Base-by-base conservation (phyloP, 2,888 invertebrate genomes). In the Drosophila melanosoma region DNA sequence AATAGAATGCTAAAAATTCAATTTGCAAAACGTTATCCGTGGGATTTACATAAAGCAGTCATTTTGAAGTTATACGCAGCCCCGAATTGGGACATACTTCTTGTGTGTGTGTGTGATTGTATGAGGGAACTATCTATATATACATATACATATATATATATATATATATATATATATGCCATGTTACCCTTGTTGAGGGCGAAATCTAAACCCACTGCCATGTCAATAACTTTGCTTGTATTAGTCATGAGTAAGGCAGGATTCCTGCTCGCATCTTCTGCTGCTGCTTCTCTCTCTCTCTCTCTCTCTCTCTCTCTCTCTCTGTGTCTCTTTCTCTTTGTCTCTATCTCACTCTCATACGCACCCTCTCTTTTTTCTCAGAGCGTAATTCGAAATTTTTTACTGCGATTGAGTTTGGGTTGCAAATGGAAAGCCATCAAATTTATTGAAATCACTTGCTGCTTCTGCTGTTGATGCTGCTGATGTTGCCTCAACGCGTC, bases 391-490 rank as follows among this genome's bases (percentile, higher is more conserved):
- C 90, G 90, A 89, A 85, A 85, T 90, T 86, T 89, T 88, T 90
- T 88, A 86, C 82, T 82, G 81, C 79, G 82, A 86, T 86, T 87
- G 90, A 90, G 90, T 89, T 87, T 85, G 88, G 82, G 90, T 90
- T 86, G 89, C 89, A 92, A 92, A 91, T 90, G 91, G 85, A 90
- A 91, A 91, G 82, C 91, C 91, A 91, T 91, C 91, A 91, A 92
- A 91, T 92, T 92, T 91, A 92, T 91, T 91, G 92, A 92, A 91
- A 92, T 92, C 92, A 92, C 92, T 91, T 85, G 90, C 89, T 89
- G 78, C 64, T 69, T 60, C 82, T 83, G 69, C 62, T 69, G 61
- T 60, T 36, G 1, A 7, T 32, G 40, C 61, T 36, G 23, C 36
- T 87, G 82, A 69, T 79, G 68, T 60, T 64, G 66, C 63, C 45